Evolutionary conservation across 2,888 invertebrate species (phyloP), one percentile per base, ranked within the genome.

Genomic region (Metellina segmentata): DNA sequence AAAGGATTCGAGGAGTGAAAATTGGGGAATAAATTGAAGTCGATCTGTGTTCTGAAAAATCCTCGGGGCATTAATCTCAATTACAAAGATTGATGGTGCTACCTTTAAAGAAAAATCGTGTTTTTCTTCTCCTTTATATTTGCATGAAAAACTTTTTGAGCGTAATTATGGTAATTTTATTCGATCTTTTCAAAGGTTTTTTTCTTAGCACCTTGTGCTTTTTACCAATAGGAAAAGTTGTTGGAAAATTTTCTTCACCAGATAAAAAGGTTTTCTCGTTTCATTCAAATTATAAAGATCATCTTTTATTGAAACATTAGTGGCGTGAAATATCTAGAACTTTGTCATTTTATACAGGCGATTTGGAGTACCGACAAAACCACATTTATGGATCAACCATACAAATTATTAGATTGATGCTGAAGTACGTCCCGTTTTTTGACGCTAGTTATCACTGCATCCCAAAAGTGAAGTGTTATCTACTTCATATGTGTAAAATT

Each of bases 31-130:
- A 81, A 81, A 69, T 79, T 61, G 20, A 34, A 61, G 61, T 75
- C 48, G 20, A 71, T 52, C 70, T 52, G 11, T 51, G 61, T 71
- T 81, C 19, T n/a, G 13, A 48, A 1, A 7, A n/a, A 7, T 49
- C 16, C 48, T 81, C 34, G 49, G 8, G 49, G 51, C 82, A 72
- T 71, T 71, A 82, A 82, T 82, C 72, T 71, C 13, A 82, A 82
- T 82, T 82, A 82, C 51, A 20, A 52, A 20, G 71, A 82, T 79
- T 79, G 79, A 79, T 79, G 79, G 34, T 61, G 16, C 0, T 20
- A 4, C 20, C 34, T 20, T 61, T 79, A 53, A 9, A 72, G 19
- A 19, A 72, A 19, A 72, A 8, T 61, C 61, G 61, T 61, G 61
- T 61, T 61, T 61, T 61, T 61, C 61, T 61, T 61, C 61, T 6